Evolutionary conservation across 2,113 vertebrate genomes (phyloP).

Genomic region (Crocuta crocuta): DNA sequence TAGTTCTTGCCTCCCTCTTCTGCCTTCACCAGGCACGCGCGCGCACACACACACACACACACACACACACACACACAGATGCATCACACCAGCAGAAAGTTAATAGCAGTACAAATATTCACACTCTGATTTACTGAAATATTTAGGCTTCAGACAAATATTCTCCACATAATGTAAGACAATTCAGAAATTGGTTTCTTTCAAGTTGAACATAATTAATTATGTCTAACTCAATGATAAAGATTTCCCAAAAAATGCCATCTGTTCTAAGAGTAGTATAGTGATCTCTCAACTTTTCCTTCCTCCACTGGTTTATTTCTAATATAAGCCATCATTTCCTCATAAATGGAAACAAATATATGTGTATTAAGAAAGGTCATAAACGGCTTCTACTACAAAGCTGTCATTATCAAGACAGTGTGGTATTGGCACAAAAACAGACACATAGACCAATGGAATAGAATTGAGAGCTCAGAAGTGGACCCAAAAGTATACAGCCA

Average conservation of each 20-base stretch:
- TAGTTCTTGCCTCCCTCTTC: background rate
- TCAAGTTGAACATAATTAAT: conserved; percentile 48
- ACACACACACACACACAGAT: background rate
- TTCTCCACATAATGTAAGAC: background rate
- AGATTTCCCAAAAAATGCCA: conserved; percentile 45
- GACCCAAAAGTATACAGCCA: no score
- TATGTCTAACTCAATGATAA: conserved; percentile 47
- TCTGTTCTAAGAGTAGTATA: background rate
- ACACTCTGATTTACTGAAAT: background rate
- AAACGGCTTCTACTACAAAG: background rate
- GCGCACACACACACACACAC: background rate
- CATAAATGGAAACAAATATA: conserved; percentile 36
- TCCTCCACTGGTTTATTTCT: background rate
- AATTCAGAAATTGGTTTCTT: conserved; percentile 27
- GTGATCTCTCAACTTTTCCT: conserved; percentile 23
- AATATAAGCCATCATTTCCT: conserved; percentile 43
- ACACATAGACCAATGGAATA: no score
- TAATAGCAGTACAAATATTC: background rate
- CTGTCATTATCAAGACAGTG: no score
- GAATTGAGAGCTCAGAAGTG: no score
- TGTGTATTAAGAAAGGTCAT: conserved; percentile 2
- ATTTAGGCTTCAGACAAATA: conserved; percentile 52
- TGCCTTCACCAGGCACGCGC: background rate
- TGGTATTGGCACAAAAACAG: no score
- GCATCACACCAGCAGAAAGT: background rate